These are phyloP conservation scores for Illadopsis cleaveri DNA, from an alignment of 2,113 vertebrate species.

Conservation along the genomic window DNA sequence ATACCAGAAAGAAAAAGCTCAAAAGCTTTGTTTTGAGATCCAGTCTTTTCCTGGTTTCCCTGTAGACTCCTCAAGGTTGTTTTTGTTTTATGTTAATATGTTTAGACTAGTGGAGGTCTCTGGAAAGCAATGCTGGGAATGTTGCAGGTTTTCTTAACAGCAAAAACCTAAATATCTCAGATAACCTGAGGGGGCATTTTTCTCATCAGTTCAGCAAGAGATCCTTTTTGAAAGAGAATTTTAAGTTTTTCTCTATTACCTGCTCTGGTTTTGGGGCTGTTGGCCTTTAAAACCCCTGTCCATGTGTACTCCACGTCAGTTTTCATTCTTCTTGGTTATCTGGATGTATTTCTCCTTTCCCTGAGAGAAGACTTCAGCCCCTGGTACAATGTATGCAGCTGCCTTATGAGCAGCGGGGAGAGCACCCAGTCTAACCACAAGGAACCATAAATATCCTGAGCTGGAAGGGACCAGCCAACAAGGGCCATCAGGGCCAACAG, in stretches of 20 bases:
- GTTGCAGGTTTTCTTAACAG: neutral
- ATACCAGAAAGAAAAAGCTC: too few species aligned
- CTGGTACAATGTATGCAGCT: neutral
- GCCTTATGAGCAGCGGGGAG: too few species aligned
- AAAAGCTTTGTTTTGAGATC: neutral
- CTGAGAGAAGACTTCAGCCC: neutral
- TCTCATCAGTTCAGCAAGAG: neutral
- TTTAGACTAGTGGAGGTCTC: neutral
- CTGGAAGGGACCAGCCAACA: neutral
- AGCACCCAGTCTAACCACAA: too few species aligned
- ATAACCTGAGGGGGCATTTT: neutral
- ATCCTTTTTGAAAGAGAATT: neutral
- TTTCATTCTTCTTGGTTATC: neutral
- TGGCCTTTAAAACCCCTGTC: neutral
- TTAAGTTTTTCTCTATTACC: neutral
- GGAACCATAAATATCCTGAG: neutral
- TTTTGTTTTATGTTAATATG: neutral
- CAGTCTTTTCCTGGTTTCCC: neutral
- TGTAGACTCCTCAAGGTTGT: neutral
- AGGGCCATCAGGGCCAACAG: neutral
- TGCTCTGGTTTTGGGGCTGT: neutral
- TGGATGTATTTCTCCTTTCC: neutral
- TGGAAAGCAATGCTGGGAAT: neutral
- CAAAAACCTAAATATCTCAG: neutral
- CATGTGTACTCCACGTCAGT: rapidly evolving